Conservation (phyloP, 2,797 vertebrate genomes). For the Moxostoma hubbsi region DNA sequence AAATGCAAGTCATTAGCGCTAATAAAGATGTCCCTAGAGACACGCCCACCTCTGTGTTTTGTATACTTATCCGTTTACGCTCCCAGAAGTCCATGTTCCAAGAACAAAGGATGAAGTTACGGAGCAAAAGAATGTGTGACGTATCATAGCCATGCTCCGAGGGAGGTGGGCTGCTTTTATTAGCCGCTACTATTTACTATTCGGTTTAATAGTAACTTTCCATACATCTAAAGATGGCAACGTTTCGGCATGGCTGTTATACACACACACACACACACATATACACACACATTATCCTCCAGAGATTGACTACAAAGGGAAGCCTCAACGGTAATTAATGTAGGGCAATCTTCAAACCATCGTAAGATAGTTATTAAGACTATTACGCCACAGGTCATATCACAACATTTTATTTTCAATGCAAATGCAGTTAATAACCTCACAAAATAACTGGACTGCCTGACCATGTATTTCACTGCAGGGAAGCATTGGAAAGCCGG, state of each 20-base stretch:
- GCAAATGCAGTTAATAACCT: constrained; percentile 65
- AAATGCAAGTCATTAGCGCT: not conserved
- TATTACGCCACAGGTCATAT: constrained; percentile 48
- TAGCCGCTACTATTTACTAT: not conserved
- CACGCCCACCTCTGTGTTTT: constrained; percentile 65
- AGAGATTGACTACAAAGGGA: constrained; percentile 73
- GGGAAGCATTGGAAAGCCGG: constrained; percentile 70
- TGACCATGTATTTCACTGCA: constrained; percentile 76
- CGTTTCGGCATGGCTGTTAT: constrained; percentile 22
- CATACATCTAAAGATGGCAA: not conserved
- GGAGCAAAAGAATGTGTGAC: constrained; percentile 82
- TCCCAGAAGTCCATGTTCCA: constrained; percentile 80
- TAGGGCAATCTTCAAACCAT: constrained; percentile 76
- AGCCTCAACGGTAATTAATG: constrained; percentile 67
- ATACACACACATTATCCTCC: constrained; percentile 50
- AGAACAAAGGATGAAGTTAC: constrained; percentile 74
- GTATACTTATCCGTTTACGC: constrained; percentile 82
- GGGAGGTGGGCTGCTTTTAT: constrained; percentile 51
- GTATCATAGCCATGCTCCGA: constrained; percentile 67
- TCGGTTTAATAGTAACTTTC: not conserved
- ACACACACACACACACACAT: constrained; percentile 32
- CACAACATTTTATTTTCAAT: constrained; percentile 42
- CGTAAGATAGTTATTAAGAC: constrained; percentile 66
- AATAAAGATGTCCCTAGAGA: constrained; percentile 62
- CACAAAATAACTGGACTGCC: constrained; percentile 89